Conservation (phyloP, 2,797 vertebrate genomes). For the Galago senegalensis region DNA sequence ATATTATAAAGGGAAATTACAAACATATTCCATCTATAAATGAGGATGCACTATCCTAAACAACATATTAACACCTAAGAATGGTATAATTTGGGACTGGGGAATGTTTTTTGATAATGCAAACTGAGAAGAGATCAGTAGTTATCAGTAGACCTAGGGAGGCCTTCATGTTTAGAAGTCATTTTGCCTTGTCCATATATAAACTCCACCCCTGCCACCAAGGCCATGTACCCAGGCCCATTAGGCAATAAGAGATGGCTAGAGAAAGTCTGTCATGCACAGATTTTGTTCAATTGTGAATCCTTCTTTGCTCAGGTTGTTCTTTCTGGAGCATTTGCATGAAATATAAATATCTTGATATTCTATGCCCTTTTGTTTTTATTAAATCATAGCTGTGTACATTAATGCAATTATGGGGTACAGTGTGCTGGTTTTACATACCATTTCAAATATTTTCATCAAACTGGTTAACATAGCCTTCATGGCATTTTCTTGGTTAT, state of each 20-base stretch:
- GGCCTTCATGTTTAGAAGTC: background rate
- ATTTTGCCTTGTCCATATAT: background rate
- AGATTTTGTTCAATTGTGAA: background rate
- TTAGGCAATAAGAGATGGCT: background rate
- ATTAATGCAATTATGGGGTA: no score
- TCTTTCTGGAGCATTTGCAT: background rate
- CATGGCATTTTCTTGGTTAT: no score
- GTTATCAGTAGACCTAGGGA: background rate
- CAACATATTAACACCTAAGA: background rate
- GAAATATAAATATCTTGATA: background rate
- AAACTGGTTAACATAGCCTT: no score
- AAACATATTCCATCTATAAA: no score
- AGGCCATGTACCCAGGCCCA: rapidly evolving
- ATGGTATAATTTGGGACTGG: rapidly evolving
- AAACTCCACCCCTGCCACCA: background rate
- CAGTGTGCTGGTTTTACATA: no score
- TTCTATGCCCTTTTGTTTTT: background rate
- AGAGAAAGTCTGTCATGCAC: background rate
- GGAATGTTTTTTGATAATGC: background rate
- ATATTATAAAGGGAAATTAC: no score
- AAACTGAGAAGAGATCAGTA: background rate
- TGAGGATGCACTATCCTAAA: no score
- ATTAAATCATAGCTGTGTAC: no score
- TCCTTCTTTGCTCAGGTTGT: background rate
- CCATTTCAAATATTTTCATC: no score